Percentiles rank a stretch among this genome's conserved stretches.
These are phyloP conservation scores for Oriolus oriolus DNA, from an alignment of 2,113 vertebrate species.

Conservation along the genomic window DNA sequence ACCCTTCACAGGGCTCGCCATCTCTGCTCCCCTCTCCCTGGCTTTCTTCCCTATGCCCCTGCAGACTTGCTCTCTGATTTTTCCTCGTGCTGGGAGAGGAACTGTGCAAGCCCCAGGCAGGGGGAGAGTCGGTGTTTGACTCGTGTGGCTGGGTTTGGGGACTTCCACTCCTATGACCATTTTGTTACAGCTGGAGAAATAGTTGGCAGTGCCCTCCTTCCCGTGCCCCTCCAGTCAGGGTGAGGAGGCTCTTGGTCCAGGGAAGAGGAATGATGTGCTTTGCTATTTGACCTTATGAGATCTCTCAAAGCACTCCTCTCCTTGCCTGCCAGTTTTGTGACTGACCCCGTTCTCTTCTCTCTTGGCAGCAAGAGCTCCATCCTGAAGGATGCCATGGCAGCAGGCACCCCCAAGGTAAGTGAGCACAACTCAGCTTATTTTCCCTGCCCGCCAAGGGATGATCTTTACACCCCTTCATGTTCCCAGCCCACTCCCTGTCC, in stretches of 20 bases:
- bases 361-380: conserved; percentile 88
- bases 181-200: not conserved
- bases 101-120: not conserved
- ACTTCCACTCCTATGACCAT: not conserved
- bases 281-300: not conserved
- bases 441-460: not conserved
- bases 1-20: not conserved
- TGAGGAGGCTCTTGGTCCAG: not conserved
- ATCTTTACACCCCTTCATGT: not conserved
- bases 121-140: not conserved
- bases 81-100: not conserved
- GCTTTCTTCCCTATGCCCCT: not conserved
- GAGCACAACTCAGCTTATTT: not conserved
- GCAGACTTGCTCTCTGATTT: not conserved
- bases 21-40: not conserved
- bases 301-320: not conserved
- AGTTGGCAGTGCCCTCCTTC: not conserved
- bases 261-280: not conserved
- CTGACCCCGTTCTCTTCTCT: conserved; percentile 68
- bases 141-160: not conserved
- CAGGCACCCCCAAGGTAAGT: conserved; percentile 97
- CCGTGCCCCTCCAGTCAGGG: rapidly evolving
- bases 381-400: conserved; percentile 88
- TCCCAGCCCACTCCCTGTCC: not conserved
- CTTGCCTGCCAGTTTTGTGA: not conserved